Evolutionary conservation across 2,113 vertebrate species (phyloP).

Genomic region (Chloropsis cyanopogon): DNA sequence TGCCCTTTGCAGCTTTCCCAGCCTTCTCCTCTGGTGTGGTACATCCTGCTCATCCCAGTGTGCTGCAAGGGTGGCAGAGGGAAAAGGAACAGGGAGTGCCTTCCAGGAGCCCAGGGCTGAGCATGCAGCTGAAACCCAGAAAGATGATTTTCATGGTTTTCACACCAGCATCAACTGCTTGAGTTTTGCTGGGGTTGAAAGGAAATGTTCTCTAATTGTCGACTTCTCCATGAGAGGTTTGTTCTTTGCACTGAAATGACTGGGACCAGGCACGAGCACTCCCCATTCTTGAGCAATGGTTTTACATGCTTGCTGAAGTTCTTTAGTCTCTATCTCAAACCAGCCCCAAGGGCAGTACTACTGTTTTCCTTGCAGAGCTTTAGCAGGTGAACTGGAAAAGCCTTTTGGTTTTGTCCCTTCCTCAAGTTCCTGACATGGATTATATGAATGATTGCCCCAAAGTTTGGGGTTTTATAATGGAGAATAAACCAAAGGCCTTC

Average conservation of each 20-base stretch:
- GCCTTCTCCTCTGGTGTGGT: neutral
- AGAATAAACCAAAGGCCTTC: neutral
- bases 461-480: neutral
- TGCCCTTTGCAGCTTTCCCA: neutral
- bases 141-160: neutral
- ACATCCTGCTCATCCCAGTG: neutral
- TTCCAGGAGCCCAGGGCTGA: neutral
- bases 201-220: neutral
- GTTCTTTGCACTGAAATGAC: neutral
- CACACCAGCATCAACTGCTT: neutral
- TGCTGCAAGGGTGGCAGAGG: neutral
- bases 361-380: neutral
- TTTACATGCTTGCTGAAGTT: neutral
- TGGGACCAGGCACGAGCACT: neutral
- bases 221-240: neutral
- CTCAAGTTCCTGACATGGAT: neutral
- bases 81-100: neutral
- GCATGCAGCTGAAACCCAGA: neutral
- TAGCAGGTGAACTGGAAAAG: neutral
- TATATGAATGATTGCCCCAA: neutral
- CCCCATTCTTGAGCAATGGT: neutral
- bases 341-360: neutral
- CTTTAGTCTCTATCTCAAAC: neutral
- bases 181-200: neutral
- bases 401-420: neutral